These are phyloP conservation scores for Atherinomorus stipes DNA, from an alignment of 2,113 vertebrate species.

Conservation along the genomic window DNA sequence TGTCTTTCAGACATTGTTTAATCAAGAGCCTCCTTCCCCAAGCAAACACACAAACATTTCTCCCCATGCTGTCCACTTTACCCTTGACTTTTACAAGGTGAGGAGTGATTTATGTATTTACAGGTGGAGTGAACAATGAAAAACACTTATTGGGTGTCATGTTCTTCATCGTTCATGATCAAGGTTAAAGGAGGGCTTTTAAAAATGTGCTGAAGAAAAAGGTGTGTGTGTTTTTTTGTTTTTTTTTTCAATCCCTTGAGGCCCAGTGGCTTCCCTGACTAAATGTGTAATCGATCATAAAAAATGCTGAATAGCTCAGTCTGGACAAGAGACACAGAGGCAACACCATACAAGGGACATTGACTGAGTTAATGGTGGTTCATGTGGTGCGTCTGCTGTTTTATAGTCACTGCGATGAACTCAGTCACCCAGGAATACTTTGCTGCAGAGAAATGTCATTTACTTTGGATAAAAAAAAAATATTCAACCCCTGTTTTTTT, in stretches of 20 bases:
- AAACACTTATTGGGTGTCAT: conserved; percentile 76
- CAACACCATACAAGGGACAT: conserved; percentile 67
- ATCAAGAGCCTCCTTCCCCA: not conserved
- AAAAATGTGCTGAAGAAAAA: conserved; percentile 58
- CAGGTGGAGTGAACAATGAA: conserved; percentile 71
- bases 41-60: conserved; percentile 15
- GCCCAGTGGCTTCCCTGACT: conserved; percentile 69
- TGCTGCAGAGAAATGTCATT: conserved; percentile 27
- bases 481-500: too few species aligned
- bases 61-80: conserved; percentile 47
- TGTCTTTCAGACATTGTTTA: not conserved
- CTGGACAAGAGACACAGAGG: conserved; percentile 60
- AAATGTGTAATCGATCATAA: conserved; percentile 78
- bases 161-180: conserved; percentile 72
- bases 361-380: conserved; percentile 75
- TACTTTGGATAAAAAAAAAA: conserved; percentile 1
- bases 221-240: conserved; percentile 40
- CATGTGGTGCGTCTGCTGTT: conserved; percentile 51
- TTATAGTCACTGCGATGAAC: conserved; percentile 54
- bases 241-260: conserved; percentile 47
- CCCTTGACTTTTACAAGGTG: conserved; percentile 63
- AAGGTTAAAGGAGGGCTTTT: conserved; percentile 75
- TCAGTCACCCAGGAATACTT: conserved; percentile 26
- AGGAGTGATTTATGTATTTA: conserved; percentile 72
- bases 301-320: conserved; percentile 78